Conservation (phyloP, 2,888 invertebrate genomes). For the Ctena decussata region DNA sequence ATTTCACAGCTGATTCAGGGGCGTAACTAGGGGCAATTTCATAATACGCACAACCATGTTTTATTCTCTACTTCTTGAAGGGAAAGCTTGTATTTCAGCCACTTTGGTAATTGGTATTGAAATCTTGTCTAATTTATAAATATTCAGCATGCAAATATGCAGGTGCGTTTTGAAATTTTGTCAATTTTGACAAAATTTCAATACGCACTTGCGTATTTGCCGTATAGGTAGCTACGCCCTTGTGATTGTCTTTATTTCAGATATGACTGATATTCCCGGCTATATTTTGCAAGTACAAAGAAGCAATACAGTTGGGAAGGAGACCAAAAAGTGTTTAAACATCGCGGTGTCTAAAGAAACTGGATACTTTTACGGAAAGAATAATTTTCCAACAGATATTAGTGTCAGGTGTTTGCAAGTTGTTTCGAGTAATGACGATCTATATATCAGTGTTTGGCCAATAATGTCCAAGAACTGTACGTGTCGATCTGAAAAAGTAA, state of each 20-base stretch:
- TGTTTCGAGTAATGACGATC: background rate
- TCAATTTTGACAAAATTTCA: too few relatives aligned
- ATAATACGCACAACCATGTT: too few relatives aligned
- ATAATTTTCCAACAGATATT: background rate
- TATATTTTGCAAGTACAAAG: background rate
- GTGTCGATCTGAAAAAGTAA: background rate
- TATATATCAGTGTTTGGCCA: background rate
- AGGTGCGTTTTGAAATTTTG: too few relatives aligned
- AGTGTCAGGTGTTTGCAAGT: background rate
- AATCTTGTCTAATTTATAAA: too few relatives aligned
- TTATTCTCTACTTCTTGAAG: too few relatives aligned
- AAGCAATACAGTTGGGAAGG: background rate
- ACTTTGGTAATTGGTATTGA: too few relatives aligned
- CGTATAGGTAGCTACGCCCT: too few relatives aligned
- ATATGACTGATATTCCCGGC: background rate
- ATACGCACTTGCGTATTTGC: too few relatives aligned
- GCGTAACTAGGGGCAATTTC: too few relatives aligned
- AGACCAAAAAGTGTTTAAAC: background rate
- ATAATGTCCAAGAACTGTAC: background rate
- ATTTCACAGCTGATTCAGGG: too few relatives aligned
- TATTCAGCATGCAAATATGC: too few relatives aligned
- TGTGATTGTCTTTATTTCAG: background rate
- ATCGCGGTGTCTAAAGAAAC: background rate
- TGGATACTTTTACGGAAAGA: background rate
- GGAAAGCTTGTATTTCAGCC: too few relatives aligned